phyloP scores from a whole-genome alignment of 92 coral and sea anemone genomes.

The Heteractis magnifica region DNA sequence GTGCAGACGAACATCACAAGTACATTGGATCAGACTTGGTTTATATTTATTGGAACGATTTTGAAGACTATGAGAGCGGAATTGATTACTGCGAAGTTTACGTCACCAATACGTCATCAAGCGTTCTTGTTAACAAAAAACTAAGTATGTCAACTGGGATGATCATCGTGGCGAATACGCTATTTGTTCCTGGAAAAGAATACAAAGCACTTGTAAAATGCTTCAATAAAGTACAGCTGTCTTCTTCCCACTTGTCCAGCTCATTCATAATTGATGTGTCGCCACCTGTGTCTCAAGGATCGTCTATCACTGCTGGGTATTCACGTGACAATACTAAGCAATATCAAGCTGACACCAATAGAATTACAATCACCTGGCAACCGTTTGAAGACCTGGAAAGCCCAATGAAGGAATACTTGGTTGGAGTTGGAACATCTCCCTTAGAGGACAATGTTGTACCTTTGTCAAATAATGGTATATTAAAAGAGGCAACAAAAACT shows the following conservation, averaged over 20 bases:
- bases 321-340: constrained; percentile 52
- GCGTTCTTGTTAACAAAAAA: constrained; percentile 9
- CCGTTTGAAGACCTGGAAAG: constrained; percentile 73
- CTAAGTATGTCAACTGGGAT: constrained; percentile 24
- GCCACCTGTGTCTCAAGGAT: constrained; percentile 57
- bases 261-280: constrained; percentile 63
- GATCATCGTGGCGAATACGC: neutral
- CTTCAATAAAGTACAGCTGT: constrained; percentile 64
- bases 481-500: constrained; percentile 34
- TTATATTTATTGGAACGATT: constrained; percentile 52
- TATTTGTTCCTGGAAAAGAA: constrained; percentile 33
- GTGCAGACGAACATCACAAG: constrained; percentile 38
- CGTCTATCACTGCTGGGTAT: constrained; percentile 38
- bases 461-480: constrained; percentile 50
- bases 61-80: constrained; percentile 71
- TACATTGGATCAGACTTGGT: constrained; percentile 35
- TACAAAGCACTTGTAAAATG: constrained; percentile 51
- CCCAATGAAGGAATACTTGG: constrained; percentile 59
- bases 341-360: constrained; percentile 46
- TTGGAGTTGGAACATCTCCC: constrained; percentile 59
- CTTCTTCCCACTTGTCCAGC: constrained; percentile 37
- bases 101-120: constrained; percentile 24
- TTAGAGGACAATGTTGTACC: constrained; percentile 50
- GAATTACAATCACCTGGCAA: constrained; percentile 59
- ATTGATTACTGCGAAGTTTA: constrained; percentile 54